Evolutionary conservation across 2,888 invertebrate species (phyloP).

Genomic region (Pseudeuparius sepicola): DNA sequence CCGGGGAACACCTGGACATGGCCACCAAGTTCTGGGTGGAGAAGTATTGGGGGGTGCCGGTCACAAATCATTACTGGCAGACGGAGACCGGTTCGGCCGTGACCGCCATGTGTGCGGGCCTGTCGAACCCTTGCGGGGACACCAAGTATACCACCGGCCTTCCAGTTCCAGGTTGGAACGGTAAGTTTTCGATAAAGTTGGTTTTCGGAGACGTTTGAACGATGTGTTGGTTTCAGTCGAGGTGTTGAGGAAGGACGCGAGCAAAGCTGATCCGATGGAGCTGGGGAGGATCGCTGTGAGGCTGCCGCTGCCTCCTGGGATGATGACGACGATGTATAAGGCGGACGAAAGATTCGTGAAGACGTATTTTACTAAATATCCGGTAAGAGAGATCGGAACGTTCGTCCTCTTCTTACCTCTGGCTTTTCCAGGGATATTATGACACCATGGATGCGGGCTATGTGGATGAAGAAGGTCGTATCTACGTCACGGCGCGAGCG

Average conservation of each 20-base stretch:
- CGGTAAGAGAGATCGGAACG: slow-evolving; percentile 53
- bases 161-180: slow-evolving; percentile 80
- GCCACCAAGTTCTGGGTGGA: slow-evolving; percentile 77
- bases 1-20: slow-evolving; percentile 89
- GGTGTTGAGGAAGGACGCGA: slow-evolving; percentile 58
- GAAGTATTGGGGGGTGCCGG: slow-evolving; percentile 58
- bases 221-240: slow-evolving; percentile 54
- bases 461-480: slow-evolving; percentile 69
- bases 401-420: no score
- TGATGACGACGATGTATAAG: slow-evolving; percentile 71
- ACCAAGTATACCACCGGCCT: slow-evolving; percentile 71
- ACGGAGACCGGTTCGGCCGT: slow-evolving; percentile 90
- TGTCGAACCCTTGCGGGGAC: slow-evolving; percentile 46
- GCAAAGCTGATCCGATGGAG: slow-evolving; percentile 57
- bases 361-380: slow-evolving; percentile 73
- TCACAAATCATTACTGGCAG: slow-evolving; percentile 96
- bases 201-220: no score
- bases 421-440: slow-evolving; percentile 61
- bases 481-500: slow-evolving; percentile 83
- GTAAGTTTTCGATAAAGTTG: slow-evolving; percentile 45
- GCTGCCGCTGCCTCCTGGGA: slow-evolving; percentile 83
- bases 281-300: slow-evolving; percentile 76
- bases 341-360: slow-evolving; percentile 70
- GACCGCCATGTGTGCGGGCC: slow-evolving; percentile 73
- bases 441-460: slow-evolving; percentile 95